phyloP scores from a whole-genome alignment of 2,113 vertebrate species.

The Mus spicilegus region DNA sequence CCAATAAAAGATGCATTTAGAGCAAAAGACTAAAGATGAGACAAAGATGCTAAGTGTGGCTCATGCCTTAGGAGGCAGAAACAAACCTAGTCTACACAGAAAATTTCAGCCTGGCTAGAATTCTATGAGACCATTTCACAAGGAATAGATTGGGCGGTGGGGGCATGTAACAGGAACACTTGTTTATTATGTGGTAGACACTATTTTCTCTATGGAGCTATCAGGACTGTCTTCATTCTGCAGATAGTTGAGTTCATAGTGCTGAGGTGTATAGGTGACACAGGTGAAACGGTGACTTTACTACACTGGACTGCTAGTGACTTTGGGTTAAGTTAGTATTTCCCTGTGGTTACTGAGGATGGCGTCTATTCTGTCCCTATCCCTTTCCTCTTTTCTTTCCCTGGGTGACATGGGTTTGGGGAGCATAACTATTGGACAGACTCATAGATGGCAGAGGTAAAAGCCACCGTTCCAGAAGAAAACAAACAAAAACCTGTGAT shows the following conservation, averaged over 20 bases:
- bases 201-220: background rate
- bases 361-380: background rate
- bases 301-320: background rate
- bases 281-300: background rate
- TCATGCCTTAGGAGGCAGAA: background rate
- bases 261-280: background rate
- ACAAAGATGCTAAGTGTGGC: background rate
- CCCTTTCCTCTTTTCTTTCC: background rate
- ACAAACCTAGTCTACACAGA: background rate
- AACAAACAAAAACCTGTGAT: background rate
- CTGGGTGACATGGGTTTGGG: constrained; percentile 29
- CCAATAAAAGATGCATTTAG: constrained; percentile 10
- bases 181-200: constrained; percentile 24
- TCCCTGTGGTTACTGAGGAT: background rate
- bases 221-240: constrained; percentile 6
- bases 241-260: background rate
- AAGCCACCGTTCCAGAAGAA: constrained; percentile 12
- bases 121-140: background rate
- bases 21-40: background rate
- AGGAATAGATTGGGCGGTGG: background rate
- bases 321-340: background rate
- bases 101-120: background rate
- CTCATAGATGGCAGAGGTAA: constrained; percentile 41
- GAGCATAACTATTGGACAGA: constrained; percentile 27
- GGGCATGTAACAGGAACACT: background rate